Conservation (phyloP, 1,140 invertebrate genomes). For the Bombus sylvicola region DNA sequence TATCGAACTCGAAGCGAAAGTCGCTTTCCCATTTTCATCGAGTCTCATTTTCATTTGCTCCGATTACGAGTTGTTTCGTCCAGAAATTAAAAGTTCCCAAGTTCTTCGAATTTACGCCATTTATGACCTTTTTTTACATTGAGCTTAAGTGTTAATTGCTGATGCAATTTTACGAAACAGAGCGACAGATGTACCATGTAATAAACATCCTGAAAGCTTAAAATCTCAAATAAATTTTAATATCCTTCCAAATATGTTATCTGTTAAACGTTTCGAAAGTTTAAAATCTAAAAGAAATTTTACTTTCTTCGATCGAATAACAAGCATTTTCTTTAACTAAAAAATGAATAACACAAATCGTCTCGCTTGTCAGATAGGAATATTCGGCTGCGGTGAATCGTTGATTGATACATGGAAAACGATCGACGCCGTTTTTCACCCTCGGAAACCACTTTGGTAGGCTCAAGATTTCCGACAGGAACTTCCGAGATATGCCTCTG, state of each 20-base stretch:
- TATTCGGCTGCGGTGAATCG: constrained; percentile 13
- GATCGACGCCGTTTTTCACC: not conserved
- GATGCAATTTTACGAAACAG: too few relatives aligned
- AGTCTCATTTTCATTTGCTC: not conserved
- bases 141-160: too few relatives aligned
- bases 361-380: not conserved
- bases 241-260: too few relatives aligned
- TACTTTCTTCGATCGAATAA: not conserved
- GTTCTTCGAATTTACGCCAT: not conserved
- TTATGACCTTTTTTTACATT: not conserved
- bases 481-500: constrained; percentile 18
- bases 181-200: too few relatives aligned
- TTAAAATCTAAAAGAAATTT: too few relatives aligned
- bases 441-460: not conserved
- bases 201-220: too few relatives aligned
- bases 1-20: not conserved
- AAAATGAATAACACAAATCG: not conserved
- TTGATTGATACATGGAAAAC: constrained; percentile 55
- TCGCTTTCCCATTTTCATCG: not conserved
- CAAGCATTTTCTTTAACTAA: not conserved
- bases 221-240: too few relatives aligned
- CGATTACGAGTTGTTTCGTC: not conserved
- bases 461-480: constrained; percentile 34
- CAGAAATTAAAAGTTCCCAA: not conserved
- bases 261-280: too few relatives aligned